Evolutionary conservation across 2,113 vertebrate species (phyloP).

Genomic region (Brachypteracias leptosomus): DNA sequence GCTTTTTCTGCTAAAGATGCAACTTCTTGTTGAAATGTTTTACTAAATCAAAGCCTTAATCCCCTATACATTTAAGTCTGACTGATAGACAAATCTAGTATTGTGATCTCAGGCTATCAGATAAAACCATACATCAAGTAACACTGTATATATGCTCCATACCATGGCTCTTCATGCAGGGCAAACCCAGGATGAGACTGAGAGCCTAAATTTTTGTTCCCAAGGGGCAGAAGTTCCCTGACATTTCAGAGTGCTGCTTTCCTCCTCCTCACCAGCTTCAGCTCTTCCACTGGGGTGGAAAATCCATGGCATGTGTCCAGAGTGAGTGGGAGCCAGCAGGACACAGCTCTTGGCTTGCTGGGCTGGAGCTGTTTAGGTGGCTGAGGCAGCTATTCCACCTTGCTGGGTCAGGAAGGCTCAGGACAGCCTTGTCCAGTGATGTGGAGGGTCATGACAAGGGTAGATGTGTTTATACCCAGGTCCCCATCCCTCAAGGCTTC

Average conservation of each 20-base stretch:
- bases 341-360: not conserved
- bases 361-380: not conserved
- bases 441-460: not conserved
- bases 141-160: not conserved
- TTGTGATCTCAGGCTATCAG: not conserved
- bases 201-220: not conserved
- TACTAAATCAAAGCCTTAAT: conserved; percentile 30
- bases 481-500: not conserved
- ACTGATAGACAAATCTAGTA: not conserved
- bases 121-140: not conserved
- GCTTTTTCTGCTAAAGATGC: not conserved
- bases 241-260: fast-evolving
- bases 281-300: not conserved
- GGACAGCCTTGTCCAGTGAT: not conserved
- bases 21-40: not conserved
- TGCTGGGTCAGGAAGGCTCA: not conserved
- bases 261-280: not conserved
- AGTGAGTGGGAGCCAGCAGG: not conserved
- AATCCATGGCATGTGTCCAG: fast-evolving
- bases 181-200: not conserved
- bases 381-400: not conserved
- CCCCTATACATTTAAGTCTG: not conserved
- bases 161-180: not conserved
- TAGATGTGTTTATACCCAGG: not conserved
- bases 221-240: not conserved